Evolutionary conservation across 2,797 vertebrate species (phyloP), one percentile per base, ranked within the genome.

Genomic region (Psittacula echo): DNA sequence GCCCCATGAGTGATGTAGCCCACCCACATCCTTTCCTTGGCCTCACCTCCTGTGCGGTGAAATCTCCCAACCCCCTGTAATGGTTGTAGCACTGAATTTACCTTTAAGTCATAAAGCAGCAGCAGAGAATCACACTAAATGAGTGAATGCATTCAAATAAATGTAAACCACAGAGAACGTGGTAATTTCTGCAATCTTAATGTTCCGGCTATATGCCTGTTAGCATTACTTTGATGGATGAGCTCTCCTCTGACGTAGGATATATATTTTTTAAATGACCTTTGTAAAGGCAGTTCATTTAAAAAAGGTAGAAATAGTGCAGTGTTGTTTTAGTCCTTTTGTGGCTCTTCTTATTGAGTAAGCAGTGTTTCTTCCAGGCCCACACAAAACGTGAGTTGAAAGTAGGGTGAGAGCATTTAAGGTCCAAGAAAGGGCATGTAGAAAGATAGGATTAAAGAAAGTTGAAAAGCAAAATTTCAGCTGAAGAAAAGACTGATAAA

Each of bases 321-420:
- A 34, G 5, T 76, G 70, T 82, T 84, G 34, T 32, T 93, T 95
- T 89, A 67, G 48, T 86, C 58, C 13, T 90, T 85, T 85, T 76
- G 70, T 58, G 51, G 19, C 50, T 90, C 51, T 71, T 83, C 54
- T 91, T 7, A 8, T 79, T 91, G 78, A 96, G 45, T 29, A 39
- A 89, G 45, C 67, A 74, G 2, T 81, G 70, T 61, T 87, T 94
- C 39, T 94, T 95, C 72, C 45, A 80, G 91, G 89, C 89, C 45
- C 92, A 77, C 37, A 78, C 24, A 56, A 47, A 84, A 76, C 90
- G 44, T 18, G 66, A 79, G 50, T 67, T 71, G 47, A 70, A 94
- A 95, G 78, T 86, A 87, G 78, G 64, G 72, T 94, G 47, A 89
- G 67, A 84, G 67, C 81, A 96, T 75, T 93, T 80, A 95, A 89